phyloP scores from a whole-genome alignment of 1,140 invertebrate genomes.

The Epicauta chinensis region DNA sequence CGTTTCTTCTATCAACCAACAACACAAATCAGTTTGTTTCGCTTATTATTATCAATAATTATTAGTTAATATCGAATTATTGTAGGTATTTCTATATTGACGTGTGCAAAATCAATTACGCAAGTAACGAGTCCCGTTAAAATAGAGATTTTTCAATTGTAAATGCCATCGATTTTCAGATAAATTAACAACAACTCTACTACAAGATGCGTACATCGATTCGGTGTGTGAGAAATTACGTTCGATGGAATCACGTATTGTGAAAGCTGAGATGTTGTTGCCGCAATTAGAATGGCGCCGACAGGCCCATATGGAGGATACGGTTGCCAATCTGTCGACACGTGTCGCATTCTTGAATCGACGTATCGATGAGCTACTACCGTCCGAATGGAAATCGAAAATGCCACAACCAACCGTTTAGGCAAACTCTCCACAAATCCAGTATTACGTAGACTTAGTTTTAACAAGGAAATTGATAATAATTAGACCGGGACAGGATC shows the following conservation, averaged over 20 bases:
- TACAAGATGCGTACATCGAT: slow-evolving; percentile 41
- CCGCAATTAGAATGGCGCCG: slow-evolving; percentile 38
- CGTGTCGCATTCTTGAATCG: slow-evolving; percentile 38
- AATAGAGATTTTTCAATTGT: neutral
- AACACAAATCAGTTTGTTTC: slow-evolving; percentile 8
- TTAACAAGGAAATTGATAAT: no score
- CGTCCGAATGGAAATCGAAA: slow-evolving; percentile 33
- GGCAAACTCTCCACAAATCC: no score
- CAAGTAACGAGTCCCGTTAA: slow-evolving; percentile 15
- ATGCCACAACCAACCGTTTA: slow-evolving; percentile 27
- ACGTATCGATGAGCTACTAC: slow-evolving; percentile 38
- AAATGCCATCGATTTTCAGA: slow-evolving; percentile 11
- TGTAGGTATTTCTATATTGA: slow-evolving; percentile 29
- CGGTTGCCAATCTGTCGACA: slow-evolving; percentile 32
- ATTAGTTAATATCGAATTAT: slow-evolving; percentile 17
- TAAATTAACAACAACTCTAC: slow-evolving; percentile 28
- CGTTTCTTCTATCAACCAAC: slow-evolving; percentile 28
- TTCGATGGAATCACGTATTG: slow-evolving; percentile 36
- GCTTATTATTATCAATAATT: neutral
- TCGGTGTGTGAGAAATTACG: slow-evolving; percentile 37
- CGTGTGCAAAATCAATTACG: slow-evolving; percentile 27
- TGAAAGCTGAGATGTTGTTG: slow-evolving; percentile 35
- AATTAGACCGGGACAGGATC: no score
- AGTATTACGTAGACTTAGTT: no score
- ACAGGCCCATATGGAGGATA: slow-evolving; percentile 38